Percentiles rank a stretch among this genome's conserved stretches.
Conservation (phyloP, 2,113 vertebrate species). For the Probosciger aterrimus region DNA sequence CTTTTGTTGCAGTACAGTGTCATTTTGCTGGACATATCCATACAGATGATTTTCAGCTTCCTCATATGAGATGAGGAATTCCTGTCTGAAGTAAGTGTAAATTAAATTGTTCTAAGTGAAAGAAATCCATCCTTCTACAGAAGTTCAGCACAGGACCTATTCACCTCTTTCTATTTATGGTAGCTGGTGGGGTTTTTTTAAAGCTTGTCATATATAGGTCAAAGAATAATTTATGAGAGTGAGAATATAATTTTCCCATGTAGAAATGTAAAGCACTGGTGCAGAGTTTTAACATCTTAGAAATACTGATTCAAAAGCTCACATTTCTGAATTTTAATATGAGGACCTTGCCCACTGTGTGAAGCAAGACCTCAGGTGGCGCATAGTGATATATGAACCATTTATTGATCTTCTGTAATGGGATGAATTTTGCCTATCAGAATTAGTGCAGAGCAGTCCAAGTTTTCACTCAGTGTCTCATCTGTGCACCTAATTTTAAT, state of each 20-base stretch:
- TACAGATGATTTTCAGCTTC: neutral
- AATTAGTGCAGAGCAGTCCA: neutral
- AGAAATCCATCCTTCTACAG: neutral
- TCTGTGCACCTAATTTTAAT: slow-evolving; percentile 57
- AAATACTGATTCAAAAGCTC: neutral
- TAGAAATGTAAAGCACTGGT: neutral
- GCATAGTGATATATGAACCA: neutral
- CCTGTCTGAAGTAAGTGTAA: neutral
- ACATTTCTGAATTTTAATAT: neutral
- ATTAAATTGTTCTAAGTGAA: slow-evolving; percentile 5
- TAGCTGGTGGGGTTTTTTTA: neutral
- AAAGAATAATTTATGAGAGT: slow-evolving; percentile 39
- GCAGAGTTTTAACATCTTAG: neutral
- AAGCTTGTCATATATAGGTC: slow-evolving; percentile 34
- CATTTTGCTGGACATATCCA: neutral
- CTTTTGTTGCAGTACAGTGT: neutral
- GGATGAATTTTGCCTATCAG: neutral
- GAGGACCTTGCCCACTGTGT: neutral
- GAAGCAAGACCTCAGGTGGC: neutral
- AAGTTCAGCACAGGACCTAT: neutral
- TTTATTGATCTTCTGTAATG: slow-evolving; percentile 3
- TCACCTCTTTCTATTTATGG: neutral
- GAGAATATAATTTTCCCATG: neutral
- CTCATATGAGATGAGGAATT: neutral
- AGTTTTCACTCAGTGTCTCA: slow-evolving; percentile 20